Evolutionary conservation across 2,888 invertebrate genomes (phyloP).

Genomic region (Cheilosia soror): DNA sequence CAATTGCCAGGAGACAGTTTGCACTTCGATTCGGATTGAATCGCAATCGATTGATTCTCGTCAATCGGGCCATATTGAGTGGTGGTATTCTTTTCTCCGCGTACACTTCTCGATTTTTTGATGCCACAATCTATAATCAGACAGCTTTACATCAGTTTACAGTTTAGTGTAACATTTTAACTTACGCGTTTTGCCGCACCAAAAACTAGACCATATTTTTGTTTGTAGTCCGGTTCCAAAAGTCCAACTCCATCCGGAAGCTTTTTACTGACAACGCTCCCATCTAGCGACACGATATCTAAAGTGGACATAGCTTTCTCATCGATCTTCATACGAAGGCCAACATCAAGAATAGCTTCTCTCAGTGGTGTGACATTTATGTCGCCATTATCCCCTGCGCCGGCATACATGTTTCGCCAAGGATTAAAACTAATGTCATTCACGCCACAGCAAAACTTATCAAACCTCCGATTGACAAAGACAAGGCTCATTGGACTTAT

Average conservation of each 20-base stretch:
- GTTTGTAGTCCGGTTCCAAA: conserved; percentile 76
- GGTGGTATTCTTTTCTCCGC: conserved; percentile 75
- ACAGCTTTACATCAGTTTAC: background rate
- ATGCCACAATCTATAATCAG: conserved; percentile 5
- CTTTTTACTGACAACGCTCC: background rate
- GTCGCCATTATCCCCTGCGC: conserved; percentile 80
- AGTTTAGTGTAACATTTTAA: background rate
- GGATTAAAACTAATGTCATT: conserved; percentile 78
- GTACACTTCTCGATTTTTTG: conserved; percentile 60
- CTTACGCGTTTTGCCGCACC: conserved; percentile 76
- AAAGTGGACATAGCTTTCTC: conserved; percentile 73
- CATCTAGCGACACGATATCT: conserved; percentile 78
- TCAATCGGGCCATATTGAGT: conserved; percentile 75
- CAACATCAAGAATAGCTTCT: conserved; percentile 77
- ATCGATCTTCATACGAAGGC: conserved; percentile 49
- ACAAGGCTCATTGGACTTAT: conserved; percentile 77
- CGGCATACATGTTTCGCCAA: conserved; percentile 76
- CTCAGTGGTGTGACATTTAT: conserved; percentile 77
- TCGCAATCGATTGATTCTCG: conserved; percentile 79
- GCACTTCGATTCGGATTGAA: conserved; percentile 80
- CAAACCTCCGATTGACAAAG: conserved; percentile 74
- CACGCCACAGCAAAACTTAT: conserved; percentile 76
- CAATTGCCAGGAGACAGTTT: conserved; percentile 79
- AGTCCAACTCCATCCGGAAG: conserved; percentile 43
- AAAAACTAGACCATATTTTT: conserved; percentile 80